Evolutionary conservation across 2,113 vertebrate species (phyloP).

Genomic region (Gulo gulo): DNA sequence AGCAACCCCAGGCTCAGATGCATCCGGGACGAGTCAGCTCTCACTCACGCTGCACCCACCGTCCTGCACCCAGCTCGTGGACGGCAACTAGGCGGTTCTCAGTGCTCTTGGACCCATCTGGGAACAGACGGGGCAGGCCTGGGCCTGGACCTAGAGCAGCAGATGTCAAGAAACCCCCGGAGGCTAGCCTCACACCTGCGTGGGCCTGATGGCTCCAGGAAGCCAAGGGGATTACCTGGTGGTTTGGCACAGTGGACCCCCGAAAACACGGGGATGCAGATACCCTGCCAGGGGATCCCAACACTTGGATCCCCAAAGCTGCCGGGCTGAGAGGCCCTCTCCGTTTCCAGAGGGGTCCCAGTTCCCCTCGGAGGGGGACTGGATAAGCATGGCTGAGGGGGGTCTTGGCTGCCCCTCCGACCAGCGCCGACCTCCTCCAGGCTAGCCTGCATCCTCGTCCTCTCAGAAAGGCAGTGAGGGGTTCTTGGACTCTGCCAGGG

Average conservation of each 20-base stretch:
- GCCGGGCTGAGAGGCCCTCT: background rate
- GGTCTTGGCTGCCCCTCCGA: too few relatives aligned
- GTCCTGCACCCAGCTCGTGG: background rate
- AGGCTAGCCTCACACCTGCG: background rate
- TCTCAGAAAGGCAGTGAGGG: background rate
- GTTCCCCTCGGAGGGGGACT: background rate
- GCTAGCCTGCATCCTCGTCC: background rate
- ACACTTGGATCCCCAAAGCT: background rate
- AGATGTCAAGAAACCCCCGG: background rate
- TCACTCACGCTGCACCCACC: background rate
- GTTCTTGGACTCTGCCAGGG: too few relatives aligned
- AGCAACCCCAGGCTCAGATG: background rate
- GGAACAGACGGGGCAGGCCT: background rate
- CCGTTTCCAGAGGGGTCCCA: background rate
- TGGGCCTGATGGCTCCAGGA: conserved; percentile 5
- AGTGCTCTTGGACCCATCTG: background rate
- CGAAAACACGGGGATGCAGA: background rate
- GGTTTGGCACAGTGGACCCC: background rate
- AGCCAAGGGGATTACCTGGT: background rate
- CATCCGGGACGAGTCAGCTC: background rate
- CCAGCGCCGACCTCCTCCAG: background rate
- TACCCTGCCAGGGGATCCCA: background rate
- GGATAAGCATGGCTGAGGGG: rapidly evolving
- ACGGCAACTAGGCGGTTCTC: background rate
- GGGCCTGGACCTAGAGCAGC: conserved; percentile 11